Evolutionary conservation across 2,888 invertebrate species (phyloP), one percentile per base, ranked within the genome.

Genomic region (Coelogynopora nodosa): DNA sequence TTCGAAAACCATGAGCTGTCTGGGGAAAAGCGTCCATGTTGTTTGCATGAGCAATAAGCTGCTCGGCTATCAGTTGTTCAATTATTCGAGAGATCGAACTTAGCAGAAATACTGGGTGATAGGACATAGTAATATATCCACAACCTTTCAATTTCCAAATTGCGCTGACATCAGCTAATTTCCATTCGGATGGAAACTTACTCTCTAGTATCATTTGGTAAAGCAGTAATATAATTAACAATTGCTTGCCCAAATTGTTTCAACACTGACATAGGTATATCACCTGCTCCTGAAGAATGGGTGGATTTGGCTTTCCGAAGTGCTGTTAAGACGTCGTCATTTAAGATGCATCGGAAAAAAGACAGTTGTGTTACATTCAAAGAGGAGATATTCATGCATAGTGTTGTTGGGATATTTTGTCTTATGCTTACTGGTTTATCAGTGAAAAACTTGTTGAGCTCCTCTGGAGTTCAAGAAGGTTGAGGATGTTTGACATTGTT

Each of bases 81-180:
- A 74, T 13, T 74, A 74, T 74, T 74, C 74, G 27, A 74, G 74
- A 74, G 74, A 74, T 74, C 74, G 27, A 74, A 23, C 27, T 74
- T 74, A 74, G 74, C 74, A 74, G 74, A 74, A 18, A 49, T 49
- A 49, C 49, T 49, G 49, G 49, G 49, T 49, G 74, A 74, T 74
- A 74, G 74, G 74, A 74, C 23, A 74, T 74, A 74, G 74, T 10
- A 74, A 23, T 74, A 26, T 74, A 74, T 74, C 23, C 74, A 74
- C 74, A 74, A 74, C 74, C 74, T 74, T 74, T 74, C 74, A n/a
- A n/a, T 74, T 74, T 74, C 74, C 74, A 74, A 74, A 74, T 74
- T 74, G 74, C 5, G 23, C 18, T 74, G 23, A 74, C 74, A 74
- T 74, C 74, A 74, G 74, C 23, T 74, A 74, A 74, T 74, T 74